Base-by-base conservation (phyloP, 1,140 invertebrate species). In the Pentalonia nigronervosa region DNA sequence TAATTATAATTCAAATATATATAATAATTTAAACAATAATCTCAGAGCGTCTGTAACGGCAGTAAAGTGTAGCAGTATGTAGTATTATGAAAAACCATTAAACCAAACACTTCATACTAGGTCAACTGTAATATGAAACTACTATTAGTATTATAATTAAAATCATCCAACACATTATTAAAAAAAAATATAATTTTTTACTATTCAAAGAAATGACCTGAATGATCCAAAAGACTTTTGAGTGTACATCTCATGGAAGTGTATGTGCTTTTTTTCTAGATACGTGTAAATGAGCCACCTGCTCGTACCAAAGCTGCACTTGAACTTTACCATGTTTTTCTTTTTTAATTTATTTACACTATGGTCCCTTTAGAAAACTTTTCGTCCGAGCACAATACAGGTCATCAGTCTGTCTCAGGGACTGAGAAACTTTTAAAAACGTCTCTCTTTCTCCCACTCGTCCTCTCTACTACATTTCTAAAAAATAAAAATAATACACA, bases 201-300 rank as follows among this genome's bases (percentile, higher is more conserved):
- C 3, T 36, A 23, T 50, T 53, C 47, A 89, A 67, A 45, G 30
- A 45, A 23, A 45, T 30, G 11, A 7, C 20, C 30, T 21, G 56
- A 67, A 91, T 67, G 90, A 91, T 56, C 90, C 23, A 47, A 67
- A 76, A 67, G 17, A 25, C 21, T 45, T 67, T 45, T 67, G 41
- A 60, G 23, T 47, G 41, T 45, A 76, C 60, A 76, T 91, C 76
- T 91, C 56, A 41, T 23, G 56, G 4, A 9, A 45, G 56, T 89
- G 87, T 89, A 89, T 89, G 87, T 89, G 48, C 47, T 20, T 89
- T 87, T 41, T n/a, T 87, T 87, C 84, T 30, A 45, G 84, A 25
- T 34, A 48, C 90, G 90, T 48, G 90, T 91, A 91, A 91, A 91
- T 47, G 90, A 91, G 90, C 60, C 90, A 91, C 90, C 90, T 91